Base-by-base conservation (phyloP, 1,140 invertebrate species). In the Listronotus bonariensis region DNA sequence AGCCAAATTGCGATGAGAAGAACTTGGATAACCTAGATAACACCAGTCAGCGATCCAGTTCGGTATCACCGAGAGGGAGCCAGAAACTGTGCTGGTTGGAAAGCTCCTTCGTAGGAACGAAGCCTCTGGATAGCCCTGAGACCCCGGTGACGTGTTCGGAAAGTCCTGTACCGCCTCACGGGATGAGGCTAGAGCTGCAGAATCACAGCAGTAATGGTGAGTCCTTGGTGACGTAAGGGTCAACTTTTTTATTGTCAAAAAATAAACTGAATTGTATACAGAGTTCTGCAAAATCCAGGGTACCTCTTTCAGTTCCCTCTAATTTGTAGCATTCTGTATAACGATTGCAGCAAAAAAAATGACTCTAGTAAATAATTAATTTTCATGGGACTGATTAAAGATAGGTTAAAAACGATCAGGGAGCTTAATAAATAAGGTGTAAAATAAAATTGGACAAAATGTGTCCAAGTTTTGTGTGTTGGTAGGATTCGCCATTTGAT, bases 81-180 rank as follows among this genome's bases (percentile, higher is more conserved):
- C 83, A 84, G 69, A 84, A 84, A 68, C 69, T 85, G 68, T 92
- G 91, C 77, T 95, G 93, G 93, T 84, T 95, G 77, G 93, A 95
- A 78, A 94, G 91, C 80, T 93, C 91, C 62, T 95, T 95, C 81
- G 92, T 95, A 65, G 86, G 92, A 66, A 89, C 88, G 68, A 87
- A 90, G 71, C 92, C 91, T 7, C 80, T 93, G 71, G 91, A 93
- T 66, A 92, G 91, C 38, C 92, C 90, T 11, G 89, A 91, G 79
- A 93, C 90, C 61, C 91, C 91, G 31, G 82, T 89, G 64, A 87
- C 77, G 71, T 83, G 80, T 76, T 83, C 82, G 15, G 75, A 77
- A 53, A 78, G 73, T 64, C 72, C 73, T 26, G 68, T 67, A 18
- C 57, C 62, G 9, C 60, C 70, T 8, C 79, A 82, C 15, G 80